Evolutionary conservation across 2,888 invertebrate species (phyloP).

Genomic region (Pycnomerus fuliginosus): DNA sequence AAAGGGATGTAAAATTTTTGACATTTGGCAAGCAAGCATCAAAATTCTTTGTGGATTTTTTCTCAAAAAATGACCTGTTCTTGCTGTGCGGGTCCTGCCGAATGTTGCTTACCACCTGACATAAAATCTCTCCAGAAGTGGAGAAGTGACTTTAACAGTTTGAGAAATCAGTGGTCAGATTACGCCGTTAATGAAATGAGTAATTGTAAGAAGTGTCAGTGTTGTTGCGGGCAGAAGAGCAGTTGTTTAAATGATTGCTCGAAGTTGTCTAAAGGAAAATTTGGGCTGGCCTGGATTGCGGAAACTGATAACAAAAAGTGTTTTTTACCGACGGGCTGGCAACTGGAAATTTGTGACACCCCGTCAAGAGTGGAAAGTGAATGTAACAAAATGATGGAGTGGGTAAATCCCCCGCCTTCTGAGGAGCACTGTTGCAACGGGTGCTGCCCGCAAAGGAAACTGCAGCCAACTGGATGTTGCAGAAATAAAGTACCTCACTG

Average conservation of each 20-base stretch:
- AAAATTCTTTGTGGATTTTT: slow-evolving; percentile 12
- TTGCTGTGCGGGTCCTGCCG: slow-evolving; percentile 3
- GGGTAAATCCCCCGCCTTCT: slow-evolving; percentile 44
- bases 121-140: slow-evolving; percentile 12
- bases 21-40: too few species aligned
- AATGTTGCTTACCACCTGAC: slow-evolving; percentile 8
- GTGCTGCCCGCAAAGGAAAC: slow-evolving; percentile 1
- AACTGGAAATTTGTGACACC: slow-evolving; percentile 47
- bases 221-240: slow-evolving; percentile 8
- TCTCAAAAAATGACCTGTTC: slow-evolving; percentile 12
- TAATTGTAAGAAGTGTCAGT: slow-evolving; percentile 5
- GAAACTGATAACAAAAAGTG: slow-evolving; percentile 39
- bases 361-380: slow-evolving; percentile 43
- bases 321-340: slow-evolving; percentile 46
- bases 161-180: slow-evolving; percentile 22
- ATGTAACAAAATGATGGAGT: slow-evolving; percentile 44
- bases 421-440: neutral
- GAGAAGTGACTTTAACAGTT: slow-evolving; percentile 12
- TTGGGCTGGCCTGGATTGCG: slow-evolving; percentile 46
- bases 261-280: slow-evolving; percentile 39
- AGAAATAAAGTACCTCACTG: too few species aligned
- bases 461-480: too few species aligned
- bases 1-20: too few species aligned
- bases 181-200: too few species aligned
- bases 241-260: slow-evolving; percentile 4